Percentiles rank a stretch among this genome's conserved stretches.
Evolutionary conservation across 53 echinoderm and acorn worm species (phyloP).

Genomic region (Apostichopus leukothele): DNA sequence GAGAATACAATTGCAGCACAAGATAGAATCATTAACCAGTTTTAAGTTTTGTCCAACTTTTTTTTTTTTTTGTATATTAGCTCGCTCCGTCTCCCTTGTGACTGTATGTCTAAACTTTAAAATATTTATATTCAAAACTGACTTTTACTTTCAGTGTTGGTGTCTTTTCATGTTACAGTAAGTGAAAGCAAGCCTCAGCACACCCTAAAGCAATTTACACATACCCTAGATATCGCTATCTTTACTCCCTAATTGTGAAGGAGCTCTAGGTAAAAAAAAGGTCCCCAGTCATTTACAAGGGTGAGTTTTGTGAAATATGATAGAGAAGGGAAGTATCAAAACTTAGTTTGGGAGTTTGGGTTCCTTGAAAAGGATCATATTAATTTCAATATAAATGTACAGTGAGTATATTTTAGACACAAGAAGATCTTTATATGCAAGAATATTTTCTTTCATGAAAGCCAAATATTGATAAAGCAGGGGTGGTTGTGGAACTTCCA

Average conservation of each 20-base stretch:
- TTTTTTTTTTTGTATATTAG: not conserved
- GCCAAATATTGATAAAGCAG: too few species aligned
- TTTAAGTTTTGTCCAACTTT: not conserved
- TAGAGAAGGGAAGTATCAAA: not conserved
- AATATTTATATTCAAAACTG: not conserved
- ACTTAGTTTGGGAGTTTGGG: not conserved
- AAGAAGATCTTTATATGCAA: too few species aligned
- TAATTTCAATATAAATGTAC: too few species aligned
- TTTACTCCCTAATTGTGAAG: not conserved
- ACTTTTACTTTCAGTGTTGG: not conserved
- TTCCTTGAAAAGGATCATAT: too few species aligned
- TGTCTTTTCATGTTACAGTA: not conserved
- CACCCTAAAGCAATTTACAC: not conserved
- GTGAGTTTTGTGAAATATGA: not conserved
- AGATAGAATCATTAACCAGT: not conserved
- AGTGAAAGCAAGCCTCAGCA: not conserved
- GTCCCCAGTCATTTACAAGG: not conserved
- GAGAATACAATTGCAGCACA: not conserved
- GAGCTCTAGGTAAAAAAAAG: not conserved
- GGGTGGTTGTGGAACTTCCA: too few species aligned
- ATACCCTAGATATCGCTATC: not conserved
- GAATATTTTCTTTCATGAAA: too few species aligned
- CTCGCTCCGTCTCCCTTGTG: not conserved
- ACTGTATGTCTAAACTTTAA: not conserved
- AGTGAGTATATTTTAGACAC: too few species aligned